Percentiles rank a stretch among this genome's conserved stretches.
phyloP scores from a whole-genome alignment of 2,888 invertebrate species.

The Drosophila prostipennis region DNA sequence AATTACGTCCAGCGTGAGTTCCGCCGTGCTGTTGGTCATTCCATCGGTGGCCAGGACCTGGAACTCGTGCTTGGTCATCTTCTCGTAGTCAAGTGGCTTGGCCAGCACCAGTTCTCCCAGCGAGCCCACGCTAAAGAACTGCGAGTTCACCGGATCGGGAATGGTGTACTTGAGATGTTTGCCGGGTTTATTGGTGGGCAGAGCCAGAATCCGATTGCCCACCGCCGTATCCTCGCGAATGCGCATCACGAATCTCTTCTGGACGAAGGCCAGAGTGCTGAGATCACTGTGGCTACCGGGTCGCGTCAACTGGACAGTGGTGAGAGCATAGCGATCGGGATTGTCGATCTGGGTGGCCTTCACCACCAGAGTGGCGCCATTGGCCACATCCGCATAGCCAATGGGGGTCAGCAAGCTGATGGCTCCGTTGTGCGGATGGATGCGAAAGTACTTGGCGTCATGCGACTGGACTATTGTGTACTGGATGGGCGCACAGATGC shows the following conservation, averaged over 20 bases:
- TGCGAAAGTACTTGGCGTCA: conserved; percentile 83
- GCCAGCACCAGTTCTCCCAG: conserved; percentile 92
- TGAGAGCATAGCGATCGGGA: conserved; percentile 93
- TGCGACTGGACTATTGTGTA: conserved; percentile 83
- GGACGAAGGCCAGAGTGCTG: conserved; percentile 86
- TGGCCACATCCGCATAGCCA: conserved; percentile 85
- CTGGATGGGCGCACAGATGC: conserved; percentile 83
- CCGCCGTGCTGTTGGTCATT: conserved; percentile 91
- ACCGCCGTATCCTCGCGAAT: conserved; percentile 91
- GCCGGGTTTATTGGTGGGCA: conserved; percentile 88
- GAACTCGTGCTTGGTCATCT: conserved; percentile 89
- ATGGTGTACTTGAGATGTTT: conserved; percentile 90
- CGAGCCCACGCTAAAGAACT: conserved; percentile 90
- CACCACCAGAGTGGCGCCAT: conserved; percentile 92
- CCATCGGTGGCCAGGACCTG: conserved; percentile 92
- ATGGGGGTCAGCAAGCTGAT: conserved; percentile 82
- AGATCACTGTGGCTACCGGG: conserved; percentile 85
- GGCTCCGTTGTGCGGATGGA: conserved; percentile 82
- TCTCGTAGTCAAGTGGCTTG: conserved; percentile 92
- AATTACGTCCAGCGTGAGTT: conserved; percentile 91
- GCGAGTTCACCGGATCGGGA: conserved; percentile 89
- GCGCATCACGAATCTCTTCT: conserved; percentile 88
- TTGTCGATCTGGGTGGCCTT: conserved; percentile 94
- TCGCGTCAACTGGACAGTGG: conserved; percentile 89
- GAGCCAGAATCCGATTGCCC: conserved; percentile 89